phyloP scores from a whole-genome alignment of 2,113 vertebrate species.

The Aspiorhynchus laticeps region DNA sequence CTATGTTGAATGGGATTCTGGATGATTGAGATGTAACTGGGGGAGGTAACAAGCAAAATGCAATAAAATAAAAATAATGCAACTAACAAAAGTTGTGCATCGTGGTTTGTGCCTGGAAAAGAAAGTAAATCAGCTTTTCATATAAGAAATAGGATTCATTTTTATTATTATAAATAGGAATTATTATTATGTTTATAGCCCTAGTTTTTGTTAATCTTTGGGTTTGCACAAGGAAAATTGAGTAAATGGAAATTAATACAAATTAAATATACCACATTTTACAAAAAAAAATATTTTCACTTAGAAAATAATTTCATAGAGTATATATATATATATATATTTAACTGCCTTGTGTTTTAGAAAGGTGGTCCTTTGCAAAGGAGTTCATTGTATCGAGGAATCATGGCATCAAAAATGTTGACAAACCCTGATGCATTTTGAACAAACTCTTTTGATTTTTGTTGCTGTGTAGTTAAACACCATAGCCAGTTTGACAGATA shows the following conservation, averaged over 20 bases:
- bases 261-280: too few relatives aligned
- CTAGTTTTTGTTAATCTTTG: too few relatives aligned
- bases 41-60: not conserved
- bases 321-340: too few relatives aligned
- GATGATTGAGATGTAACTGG: not conserved
- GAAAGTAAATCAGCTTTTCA: not conserved
- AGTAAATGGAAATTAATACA: too few relatives aligned
- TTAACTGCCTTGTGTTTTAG: not conserved
- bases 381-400: not conserved
- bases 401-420: not conserved
- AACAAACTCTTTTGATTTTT: not conserved
- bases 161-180: not conserved
- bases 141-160: not conserved
- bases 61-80: constrained; percentile 19
- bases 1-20: not conserved
- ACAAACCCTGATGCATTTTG: not conserved
- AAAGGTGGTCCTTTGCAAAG: too few relatives aligned
- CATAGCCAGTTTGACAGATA: not conserved
- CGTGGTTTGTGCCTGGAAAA: not conserved
- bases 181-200: too few relatives aligned
- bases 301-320: too few relatives aligned
- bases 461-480: not conserved
- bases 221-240: too few relatives aligned
- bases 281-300: too few relatives aligned
- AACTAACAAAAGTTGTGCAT: not conserved